These are phyloP conservation scores for Apogon hyalosoma DNA, from an alignment of 2,797 vertebrate species.

Conservation along the genomic window DNA sequence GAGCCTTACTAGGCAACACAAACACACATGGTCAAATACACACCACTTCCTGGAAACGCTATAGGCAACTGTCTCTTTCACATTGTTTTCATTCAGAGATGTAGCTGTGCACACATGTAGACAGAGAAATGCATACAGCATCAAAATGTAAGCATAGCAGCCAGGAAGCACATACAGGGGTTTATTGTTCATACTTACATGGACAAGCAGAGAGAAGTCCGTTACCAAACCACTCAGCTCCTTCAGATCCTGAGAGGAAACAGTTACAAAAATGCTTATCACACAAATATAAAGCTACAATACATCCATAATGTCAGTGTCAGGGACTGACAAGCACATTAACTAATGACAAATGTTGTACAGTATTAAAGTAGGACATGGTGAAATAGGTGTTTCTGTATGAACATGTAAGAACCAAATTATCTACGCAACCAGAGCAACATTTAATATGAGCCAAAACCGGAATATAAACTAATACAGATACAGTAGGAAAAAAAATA, in stretches of 20 bases:
- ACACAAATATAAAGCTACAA: conserved; percentile 16
- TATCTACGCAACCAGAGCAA: conserved; percentile 12
- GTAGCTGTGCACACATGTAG: conserved; percentile 46
- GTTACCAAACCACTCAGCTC: conserved; percentile 91
- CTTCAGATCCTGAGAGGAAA: conserved; percentile 88
- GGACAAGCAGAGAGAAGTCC: conserved; percentile 91
- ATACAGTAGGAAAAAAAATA: neutral
- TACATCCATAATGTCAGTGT: neutral
- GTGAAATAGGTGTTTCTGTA: neutral
- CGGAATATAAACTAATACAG: neutral
- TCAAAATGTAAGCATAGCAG: conserved; percentile 9
- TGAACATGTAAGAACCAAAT: conserved; percentile 13
- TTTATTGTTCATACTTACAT: conserved; percentile 86
- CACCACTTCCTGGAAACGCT: conserved; percentile 59
- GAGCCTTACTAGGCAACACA: conserved; percentile 67
- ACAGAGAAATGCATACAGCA: conserved; percentile 11
- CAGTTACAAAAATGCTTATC: neutral
- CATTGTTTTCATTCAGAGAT: conserved; percentile 49
- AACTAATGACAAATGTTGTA: neutral
- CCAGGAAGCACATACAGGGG: neutral
- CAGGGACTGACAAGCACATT: neutral
- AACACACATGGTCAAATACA: conserved; percentile 46
- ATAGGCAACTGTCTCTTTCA: conserved; percentile 41
- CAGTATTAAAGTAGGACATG: neutral
- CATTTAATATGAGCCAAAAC: neutral